phyloP scores from a whole-genome alignment of 2,888 invertebrate species.

The Pachliopta kotzebuea region DNA sequence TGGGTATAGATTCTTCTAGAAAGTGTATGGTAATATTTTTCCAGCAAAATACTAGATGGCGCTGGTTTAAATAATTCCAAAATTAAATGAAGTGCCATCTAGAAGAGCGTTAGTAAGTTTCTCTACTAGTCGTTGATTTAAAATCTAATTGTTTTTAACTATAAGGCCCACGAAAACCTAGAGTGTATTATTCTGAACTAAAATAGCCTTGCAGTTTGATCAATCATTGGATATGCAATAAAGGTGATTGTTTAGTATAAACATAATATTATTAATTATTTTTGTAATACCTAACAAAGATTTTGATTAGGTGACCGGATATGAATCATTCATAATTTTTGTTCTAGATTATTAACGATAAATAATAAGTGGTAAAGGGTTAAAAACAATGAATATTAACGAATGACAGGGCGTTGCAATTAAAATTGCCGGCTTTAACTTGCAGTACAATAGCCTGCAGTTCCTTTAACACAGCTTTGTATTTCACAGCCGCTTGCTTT shows the following conservation, averaged over 20 bases:
- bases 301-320: not conserved
- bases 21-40: too few species aligned
- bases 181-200: too few species aligned
- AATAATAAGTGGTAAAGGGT: not conserved
- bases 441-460: conserved; percentile 8
- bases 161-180: too few species aligned
- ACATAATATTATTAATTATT: not conserved
- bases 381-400: conserved; percentile 11
- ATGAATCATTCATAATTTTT: not conserved
- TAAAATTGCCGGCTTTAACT: conserved; percentile 17
- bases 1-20: too few species aligned
- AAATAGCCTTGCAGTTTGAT: too few species aligned
- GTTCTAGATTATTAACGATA: not conserved
- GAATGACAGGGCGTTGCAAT: conserved; percentile 25
- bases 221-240: too few species aligned
- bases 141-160: too few species aligned
- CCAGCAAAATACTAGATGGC: not conserved
- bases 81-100: too few species aligned
- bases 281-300: not conserved
- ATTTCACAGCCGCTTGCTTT: conserved; percentile 9
- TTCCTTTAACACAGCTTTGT: conserved; percentile 8
- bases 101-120: too few species aligned
- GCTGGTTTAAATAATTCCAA: not conserved
- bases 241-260: not conserved
- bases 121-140: too few species aligned